phyloP scores from a whole-genome alignment of 2,888 invertebrate species.

The Pheosia tremula region DNA sequence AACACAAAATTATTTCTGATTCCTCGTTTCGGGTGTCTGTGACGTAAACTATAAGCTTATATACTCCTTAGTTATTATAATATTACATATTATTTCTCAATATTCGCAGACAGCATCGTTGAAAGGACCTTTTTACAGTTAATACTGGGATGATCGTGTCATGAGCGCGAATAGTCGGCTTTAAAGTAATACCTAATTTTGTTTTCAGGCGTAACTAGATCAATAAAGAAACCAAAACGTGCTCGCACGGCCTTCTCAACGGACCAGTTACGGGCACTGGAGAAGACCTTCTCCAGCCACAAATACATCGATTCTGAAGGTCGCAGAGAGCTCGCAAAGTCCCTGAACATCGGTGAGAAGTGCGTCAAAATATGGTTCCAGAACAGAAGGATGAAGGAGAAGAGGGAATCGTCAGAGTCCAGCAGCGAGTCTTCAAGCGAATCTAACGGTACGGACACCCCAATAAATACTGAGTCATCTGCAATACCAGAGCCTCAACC shows the following conservation, averaged over 20 bases:
- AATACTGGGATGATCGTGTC: too few relatives aligned
- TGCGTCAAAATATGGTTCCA: constrained; percentile 95
- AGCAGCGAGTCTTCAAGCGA: constrained; percentile 54
- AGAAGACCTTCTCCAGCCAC: constrained; percentile 70
- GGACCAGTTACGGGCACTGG: constrained; percentile 87
- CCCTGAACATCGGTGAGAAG: constrained; percentile 86
- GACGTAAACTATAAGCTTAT: too few relatives aligned
- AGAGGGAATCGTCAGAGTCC: constrained; percentile 78
- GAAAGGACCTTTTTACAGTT: too few relatives aligned
- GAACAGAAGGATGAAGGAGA: constrained; percentile 90
- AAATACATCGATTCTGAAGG: constrained; percentile 87
- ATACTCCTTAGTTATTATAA: too few relatives aligned
- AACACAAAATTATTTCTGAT: too few relatives aligned
- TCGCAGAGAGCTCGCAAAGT: constrained; percentile 86
- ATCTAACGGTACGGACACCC: constrained; percentile 17
- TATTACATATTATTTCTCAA: too few relatives aligned
- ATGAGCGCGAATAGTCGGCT: too few relatives aligned
- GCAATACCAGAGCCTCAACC: constrained; percentile 5
- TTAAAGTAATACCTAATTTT: not conserved
- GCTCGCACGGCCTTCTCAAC: constrained; percentile 90
- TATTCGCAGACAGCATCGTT: too few relatives aligned
- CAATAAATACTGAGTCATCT: not conserved
- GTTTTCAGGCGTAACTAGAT: constrained; percentile 44
- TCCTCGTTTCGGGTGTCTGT: too few relatives aligned
- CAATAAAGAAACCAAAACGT: constrained; percentile 80